A percentile compares a stretch with the other conserved stretches of the same genome.
These are phyloP conservation scores for Probosciger aterrimus DNA, from an alignment of 2,113 vertebrate species.

Conservation along the genomic window DNA sequence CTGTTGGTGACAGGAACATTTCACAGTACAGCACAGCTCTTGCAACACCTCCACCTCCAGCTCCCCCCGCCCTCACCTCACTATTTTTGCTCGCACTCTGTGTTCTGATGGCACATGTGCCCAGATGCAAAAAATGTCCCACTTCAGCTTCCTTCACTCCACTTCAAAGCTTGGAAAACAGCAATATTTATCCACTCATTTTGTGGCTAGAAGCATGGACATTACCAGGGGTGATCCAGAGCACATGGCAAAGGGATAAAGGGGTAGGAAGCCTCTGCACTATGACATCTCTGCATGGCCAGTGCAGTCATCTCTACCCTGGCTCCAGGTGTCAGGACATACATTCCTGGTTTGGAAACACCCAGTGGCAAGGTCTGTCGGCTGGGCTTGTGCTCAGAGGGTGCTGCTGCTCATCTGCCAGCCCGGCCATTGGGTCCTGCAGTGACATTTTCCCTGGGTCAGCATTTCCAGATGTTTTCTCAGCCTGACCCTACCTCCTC, in stretches of 20 bases:
- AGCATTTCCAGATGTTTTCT: not conserved
- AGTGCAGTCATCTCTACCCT: not conserved
- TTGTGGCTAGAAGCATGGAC: not conserved
- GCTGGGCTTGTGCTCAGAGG: not conserved
- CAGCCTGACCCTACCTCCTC: not conserved
- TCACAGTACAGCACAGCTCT: not conserved
- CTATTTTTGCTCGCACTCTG: not conserved
- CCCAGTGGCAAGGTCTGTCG: not conserved
- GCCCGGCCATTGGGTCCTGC: not conserved
- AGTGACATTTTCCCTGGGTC: not conserved
- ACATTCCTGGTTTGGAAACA: accelerated
- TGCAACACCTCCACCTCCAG: not conserved
- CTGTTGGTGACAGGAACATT: not conserved
- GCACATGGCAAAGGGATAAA: accelerated
- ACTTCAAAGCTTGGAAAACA: not conserved
- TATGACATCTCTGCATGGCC: not conserved
- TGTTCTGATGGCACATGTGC: accelerated
- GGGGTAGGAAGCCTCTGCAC: accelerated
- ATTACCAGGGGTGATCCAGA: not conserved
- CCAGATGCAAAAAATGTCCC: accelerated
- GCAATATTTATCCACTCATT: not conserved
- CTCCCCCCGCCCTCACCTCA: not conserved
- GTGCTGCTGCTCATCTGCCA: not conserved
- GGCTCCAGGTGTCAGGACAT: accelerated
- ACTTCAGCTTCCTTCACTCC: not conserved